Base-by-base conservation (phyloP, 2,888 invertebrate species). In the Amblyjoppa fuscipennis region DNA sequence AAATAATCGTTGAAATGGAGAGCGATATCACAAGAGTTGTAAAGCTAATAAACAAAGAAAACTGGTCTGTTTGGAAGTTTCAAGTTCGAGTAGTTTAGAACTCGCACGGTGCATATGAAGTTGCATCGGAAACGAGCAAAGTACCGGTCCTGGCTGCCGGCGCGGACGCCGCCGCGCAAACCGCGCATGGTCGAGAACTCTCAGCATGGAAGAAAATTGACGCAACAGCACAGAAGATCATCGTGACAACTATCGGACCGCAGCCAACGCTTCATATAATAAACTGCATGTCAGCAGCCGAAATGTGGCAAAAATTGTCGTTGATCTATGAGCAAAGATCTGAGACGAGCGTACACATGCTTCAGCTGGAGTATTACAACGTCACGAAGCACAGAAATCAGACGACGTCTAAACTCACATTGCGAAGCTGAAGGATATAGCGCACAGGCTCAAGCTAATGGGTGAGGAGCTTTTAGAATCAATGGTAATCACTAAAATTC, bases 321-420 rank as follows among this genome's bases (percentile, higher is more conserved):
- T 61, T 83, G 3, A 82, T 92, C 0, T 92, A 91, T 73, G 91
- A 92, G 34, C 89, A 89, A 20, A 31, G 3, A 59, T 88, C 89
- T 0, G 90, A 90, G 53, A 83, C 89, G 3, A 89, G 84, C n/a
- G 85, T 89, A 25, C 90, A 91, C 49, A 81, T 89, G 68, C 51
- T 89, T 0, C 87, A 88, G 45, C 88, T 90, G 89, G 89, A 87
- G 11, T 90, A 89, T 88, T 90, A 83, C 70, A 88, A 76, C 28
- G 64, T 76, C 0, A 74, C 80, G 13, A 90, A 88, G 41, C 31
- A 38, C 31, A 86, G 25, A 38, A 79, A 0, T 56, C 56, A 3
- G 88, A 88, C 6, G 85, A 89, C 20, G 87, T 90, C 7, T 75
- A 84, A 0, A 87, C 86, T 0, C 88, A 89, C 71, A 87, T 90